phyloP scores from a whole-genome alignment of 2,113 vertebrate genomes.

The Nothocercus julius region DNA sequence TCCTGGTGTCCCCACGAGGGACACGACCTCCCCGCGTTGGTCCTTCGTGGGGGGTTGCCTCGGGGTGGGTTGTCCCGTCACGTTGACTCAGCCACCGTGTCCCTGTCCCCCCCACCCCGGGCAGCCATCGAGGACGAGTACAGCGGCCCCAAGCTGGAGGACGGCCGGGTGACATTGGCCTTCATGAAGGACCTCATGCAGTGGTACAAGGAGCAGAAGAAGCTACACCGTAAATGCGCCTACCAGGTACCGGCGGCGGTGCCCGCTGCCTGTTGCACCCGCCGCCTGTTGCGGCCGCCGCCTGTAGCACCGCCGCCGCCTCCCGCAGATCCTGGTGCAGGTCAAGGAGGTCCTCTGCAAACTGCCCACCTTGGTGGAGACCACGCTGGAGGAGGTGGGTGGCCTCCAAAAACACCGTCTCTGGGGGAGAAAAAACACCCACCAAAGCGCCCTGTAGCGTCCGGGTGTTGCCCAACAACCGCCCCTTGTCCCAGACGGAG shows the following conservation, averaged over 20 bases:
- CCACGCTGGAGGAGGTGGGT: conserved; percentile 87
- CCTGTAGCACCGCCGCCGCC: neutral
- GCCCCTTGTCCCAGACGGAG: conserved; percentile 83
- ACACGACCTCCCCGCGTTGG: neutral
- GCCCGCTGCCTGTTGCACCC: too few species aligned
- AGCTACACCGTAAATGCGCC: conserved; percentile 93
- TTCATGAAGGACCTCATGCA: conserved; percentile 96
- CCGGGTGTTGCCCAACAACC: neutral
- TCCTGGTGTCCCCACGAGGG: too few species aligned
- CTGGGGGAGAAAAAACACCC: neutral
- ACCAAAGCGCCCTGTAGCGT: too few species aligned
- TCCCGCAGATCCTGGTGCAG: conserved; percentile 88
- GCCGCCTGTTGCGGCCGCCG: too few species aligned
- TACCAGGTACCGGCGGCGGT: conserved; percentile 83
- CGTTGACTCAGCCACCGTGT: too few species aligned
- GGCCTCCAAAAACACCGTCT: neutral
- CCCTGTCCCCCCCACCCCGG: too few species aligned
- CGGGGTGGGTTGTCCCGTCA: too few species aligned
- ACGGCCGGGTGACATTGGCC: conserved; percentile 84
- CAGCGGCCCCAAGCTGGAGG: conserved; percentile 89
- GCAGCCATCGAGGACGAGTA: conserved; percentile 95
- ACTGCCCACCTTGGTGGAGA: conserved; percentile 91
- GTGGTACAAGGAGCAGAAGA: conserved; percentile 95
- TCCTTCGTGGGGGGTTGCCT: neutral
- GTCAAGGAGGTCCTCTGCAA: conserved; percentile 91